Conservation (phyloP, 1,140 invertebrate species). For the Melanaphis sacchari region DNA sequence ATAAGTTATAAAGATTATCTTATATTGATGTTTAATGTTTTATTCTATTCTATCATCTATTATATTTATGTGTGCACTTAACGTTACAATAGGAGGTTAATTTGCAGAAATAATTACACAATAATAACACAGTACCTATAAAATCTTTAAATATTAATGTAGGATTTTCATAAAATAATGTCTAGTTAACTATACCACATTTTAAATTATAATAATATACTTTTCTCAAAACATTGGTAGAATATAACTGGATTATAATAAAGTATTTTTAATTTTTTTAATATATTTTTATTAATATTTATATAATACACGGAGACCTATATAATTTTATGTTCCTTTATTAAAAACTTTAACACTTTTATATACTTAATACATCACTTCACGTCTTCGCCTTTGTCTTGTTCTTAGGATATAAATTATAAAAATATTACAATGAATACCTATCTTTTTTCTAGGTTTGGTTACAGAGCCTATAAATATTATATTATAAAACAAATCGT, state of each 20-base stretch:
- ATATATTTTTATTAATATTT: not conserved
- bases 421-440: not conserved
- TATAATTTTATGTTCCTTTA: not conserved
- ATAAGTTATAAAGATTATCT: not conserved
- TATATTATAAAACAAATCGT: not conserved
- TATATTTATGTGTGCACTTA: no score
- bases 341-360: not conserved
- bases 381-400: not conserved
- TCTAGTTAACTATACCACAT: not conserved
- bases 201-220: not conserved
- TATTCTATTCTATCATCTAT: not conserved
- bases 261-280: not conserved
- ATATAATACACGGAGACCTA: not conserved
- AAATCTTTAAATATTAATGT: not conserved
- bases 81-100: not conserved
- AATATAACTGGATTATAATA: not conserved
- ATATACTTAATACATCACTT: not conserved
- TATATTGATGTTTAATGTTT: not conserved
- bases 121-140: not conserved
- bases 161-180: not conserved
- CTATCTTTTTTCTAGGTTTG: not conserved
- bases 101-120: not conserved
- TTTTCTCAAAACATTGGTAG: not conserved
- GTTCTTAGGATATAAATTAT: not conserved
- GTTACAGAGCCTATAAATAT: not conserved